phyloP scores from a whole-genome alignment of 35 echinoderm and acorn worm species.

The Apostichopus californicus region DNA sequence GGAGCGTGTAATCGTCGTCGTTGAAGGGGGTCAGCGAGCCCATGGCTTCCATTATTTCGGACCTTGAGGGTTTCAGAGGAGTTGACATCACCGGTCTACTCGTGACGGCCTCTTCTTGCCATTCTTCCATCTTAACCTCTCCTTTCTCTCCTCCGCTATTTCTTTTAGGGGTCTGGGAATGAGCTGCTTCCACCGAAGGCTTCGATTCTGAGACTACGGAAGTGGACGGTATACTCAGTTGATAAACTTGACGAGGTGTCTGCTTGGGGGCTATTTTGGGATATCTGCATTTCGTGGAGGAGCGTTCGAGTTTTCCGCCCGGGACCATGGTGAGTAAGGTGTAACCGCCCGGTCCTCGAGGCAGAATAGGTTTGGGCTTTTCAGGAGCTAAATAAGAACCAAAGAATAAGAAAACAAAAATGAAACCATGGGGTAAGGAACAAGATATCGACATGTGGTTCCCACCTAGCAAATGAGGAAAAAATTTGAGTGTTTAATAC shows the following conservation, averaged over 20 bases:
- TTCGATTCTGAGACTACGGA: neutral
- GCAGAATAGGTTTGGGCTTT: slow-evolving; percentile 62
- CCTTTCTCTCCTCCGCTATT: neutral
- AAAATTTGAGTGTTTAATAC: no score
- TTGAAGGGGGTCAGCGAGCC: slow-evolving; percentile 39
- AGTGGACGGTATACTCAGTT: slow-evolving; percentile 9
- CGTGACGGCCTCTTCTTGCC: neutral
- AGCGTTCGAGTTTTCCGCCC: slow-evolving; percentile 1
- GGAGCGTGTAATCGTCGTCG: neutral
- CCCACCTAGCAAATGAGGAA: no score
- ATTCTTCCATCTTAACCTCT: neutral
- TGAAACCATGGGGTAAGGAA: no score
- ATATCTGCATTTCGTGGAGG: neutral
- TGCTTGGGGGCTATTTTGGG: slow-evolving; percentile 40
- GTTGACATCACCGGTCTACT: slow-evolving; percentile 42
- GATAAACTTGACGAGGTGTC: neutral
- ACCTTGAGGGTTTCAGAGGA: slow-evolving; percentile 15
- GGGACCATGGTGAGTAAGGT: slow-evolving; percentile 73
- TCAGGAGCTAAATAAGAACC: slow-evolving; percentile 1
- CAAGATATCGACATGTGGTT: no score
- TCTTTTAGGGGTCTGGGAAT: neutral
- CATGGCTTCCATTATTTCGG: slow-evolving; percentile 20
- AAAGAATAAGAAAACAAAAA: no score
- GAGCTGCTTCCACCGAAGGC: neutral
- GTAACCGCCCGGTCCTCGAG: slow-evolving; percentile 40